phyloP scores from a whole-genome alignment of 2,113 vertebrate species.

The Dasyprocta punctata region DNA sequence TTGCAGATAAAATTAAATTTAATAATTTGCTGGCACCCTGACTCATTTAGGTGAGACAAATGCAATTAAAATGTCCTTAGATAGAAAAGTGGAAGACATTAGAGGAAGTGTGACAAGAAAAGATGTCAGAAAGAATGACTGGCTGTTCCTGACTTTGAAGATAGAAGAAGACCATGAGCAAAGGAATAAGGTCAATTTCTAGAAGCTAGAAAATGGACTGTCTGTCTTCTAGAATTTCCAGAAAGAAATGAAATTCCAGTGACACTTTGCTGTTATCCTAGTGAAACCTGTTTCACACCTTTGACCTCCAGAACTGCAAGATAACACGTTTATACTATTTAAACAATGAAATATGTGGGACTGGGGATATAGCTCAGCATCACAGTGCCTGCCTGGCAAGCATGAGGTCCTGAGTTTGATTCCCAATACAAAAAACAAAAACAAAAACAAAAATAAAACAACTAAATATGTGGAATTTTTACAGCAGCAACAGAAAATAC shows the following conservation, averaged over 20 bases:
- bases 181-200: not conserved
- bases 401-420: too few relatives aligned
- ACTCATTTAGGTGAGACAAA: not conserved
- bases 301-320: not conserved
- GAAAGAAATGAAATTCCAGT: not conserved
- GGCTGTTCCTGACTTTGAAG: not conserved
- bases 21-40: not conserved
- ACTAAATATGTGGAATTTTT: not conserved
- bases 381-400: too few relatives aligned
- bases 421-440: too few relatives aligned
- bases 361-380: too few relatives aligned
- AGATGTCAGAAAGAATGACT: not conserved
- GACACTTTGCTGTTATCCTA: not conserved
- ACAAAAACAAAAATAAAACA: not conserved
- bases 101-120: not conserved
- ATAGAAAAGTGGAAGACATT: not conserved
- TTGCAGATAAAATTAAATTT: constrained; percentile 9
- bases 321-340: not conserved
- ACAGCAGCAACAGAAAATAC: not conserved
- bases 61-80: not conserved
- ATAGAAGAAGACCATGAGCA: not conserved
- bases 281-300: not conserved
- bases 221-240: not conserved
- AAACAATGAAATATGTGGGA: not conserved
- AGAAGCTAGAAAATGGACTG: not conserved